Base-by-base conservation (phyloP, 2,797 vertebrate genomes). In the Mus spretus region DNA sequence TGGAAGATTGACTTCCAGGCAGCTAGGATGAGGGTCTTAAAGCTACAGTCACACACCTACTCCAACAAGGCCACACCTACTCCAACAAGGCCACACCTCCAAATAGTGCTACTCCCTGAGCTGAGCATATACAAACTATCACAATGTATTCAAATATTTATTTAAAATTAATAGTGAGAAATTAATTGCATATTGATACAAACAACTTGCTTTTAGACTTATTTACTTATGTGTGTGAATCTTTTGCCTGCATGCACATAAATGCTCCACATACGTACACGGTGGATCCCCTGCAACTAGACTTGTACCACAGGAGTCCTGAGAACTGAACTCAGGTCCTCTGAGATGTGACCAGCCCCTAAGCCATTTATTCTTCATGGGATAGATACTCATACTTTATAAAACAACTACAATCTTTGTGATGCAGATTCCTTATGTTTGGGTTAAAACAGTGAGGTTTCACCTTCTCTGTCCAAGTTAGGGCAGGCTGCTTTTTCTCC, bases 151-250 rank as follows among this genome's bases (percentile, higher is more conserved):
- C 80, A 80, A 75, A 67, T 55, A 81, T 74, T 83, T 67, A 95
- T 65, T 59, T 67, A 75, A 93, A 93, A 89, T n/a, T 63, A 94
- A 79, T 63, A 91, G 20, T 74, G 80, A 83, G 15, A 89, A 91
- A 13, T 3, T n/a, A 34, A 79, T n/a, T 89, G 40, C 5, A 77
- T 78, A 9, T 91, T 81, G 59, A 94, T 74, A 61, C 14, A 86
- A 59, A 77, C 47, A 90, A 74, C 8, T 15, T 53, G 53, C 20
- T 65, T 84, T 47, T 34, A 63, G 81, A 83, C 31, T 34, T 12
- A 77, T 47, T 77, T 44, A 65, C 26, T 47, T 6, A 65, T 0
- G 26, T 63, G 26, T 47, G 20, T 34, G 40, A 12, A 34, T 47
- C 37, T 65, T 61, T 63, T 63, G 37, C 2, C 26, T 63, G 40